Evolutionary conservation across 64 coral and sea anemone species (phyloP).

Genomic region (Cladopsammia gracilis): DNA sequence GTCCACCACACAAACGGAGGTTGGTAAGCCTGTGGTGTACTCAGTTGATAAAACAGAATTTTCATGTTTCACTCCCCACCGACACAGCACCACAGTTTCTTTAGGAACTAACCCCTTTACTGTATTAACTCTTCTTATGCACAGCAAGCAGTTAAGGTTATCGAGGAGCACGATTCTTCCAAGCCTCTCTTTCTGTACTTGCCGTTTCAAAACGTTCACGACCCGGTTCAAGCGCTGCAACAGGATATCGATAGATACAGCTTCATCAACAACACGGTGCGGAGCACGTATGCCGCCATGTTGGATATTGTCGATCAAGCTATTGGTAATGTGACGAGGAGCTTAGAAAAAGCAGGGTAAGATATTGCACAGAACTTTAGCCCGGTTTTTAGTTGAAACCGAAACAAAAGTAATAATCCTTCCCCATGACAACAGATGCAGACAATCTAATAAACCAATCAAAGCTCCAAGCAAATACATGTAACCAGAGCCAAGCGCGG

Average conservation of each 20-base stretch:
- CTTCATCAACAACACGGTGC: constrained; percentile 36
- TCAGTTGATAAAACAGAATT: too few species aligned
- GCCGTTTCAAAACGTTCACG: constrained; percentile 79
- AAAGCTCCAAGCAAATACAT: too few species aligned
- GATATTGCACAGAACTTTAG: neutral
- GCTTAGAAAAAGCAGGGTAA: constrained; percentile 43
- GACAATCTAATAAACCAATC: too few species aligned
- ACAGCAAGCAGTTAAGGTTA: constrained; percentile 52
- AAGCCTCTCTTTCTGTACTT: constrained; percentile 68
- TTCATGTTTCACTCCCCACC: too few species aligned
- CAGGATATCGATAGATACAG: constrained; percentile 53
- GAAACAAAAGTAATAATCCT: too few species aligned
- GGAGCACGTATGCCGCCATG: constrained; percentile 61
- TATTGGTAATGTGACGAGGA: constrained; percentile 56
- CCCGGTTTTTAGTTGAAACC: too few species aligned
- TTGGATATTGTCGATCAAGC: constrained; percentile 53
- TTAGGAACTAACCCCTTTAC: too few species aligned
- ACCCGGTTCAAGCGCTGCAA: constrained; percentile 47
- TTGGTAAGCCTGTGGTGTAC: too few species aligned
- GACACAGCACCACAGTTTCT: too few species aligned
- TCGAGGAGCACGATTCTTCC: constrained; percentile 33
- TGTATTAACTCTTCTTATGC: neutral
- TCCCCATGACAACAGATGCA: too few species aligned
- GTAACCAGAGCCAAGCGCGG: too few species aligned
- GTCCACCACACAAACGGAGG: too few species aligned